Conservation (phyloP, 2,888 invertebrate genomes). For the Eupithecia subfuscata region DNA sequence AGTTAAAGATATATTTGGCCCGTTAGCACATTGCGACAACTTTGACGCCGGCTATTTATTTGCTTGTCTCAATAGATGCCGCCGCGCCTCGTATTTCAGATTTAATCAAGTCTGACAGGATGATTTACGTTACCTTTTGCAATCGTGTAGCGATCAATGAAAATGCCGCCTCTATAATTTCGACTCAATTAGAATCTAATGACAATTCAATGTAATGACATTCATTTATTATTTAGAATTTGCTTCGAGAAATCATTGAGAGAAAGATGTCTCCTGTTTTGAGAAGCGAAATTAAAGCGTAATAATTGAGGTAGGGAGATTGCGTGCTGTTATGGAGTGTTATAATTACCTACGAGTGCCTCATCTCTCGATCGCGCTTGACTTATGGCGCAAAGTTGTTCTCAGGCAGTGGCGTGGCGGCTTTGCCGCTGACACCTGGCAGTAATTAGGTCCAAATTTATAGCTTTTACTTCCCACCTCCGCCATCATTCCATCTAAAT, state of each 20-base stretch:
- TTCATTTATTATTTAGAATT: slow-evolving; percentile 42
- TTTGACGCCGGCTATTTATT: slow-evolving; percentile 76
- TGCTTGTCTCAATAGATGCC: slow-evolving; percentile 74
- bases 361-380: slow-evolving; percentile 68
- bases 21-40: slow-evolving; percentile 77
- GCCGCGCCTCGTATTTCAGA: slow-evolving; percentile 74
- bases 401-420: slow-evolving; percentile 57
- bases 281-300: slow-evolving; percentile 14
- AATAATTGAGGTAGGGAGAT: slow-evolving; percentile 26
- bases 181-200: slow-evolving; percentile 56
- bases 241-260: slow-evolving; percentile 21
- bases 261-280: background rate
- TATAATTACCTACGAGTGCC: slow-evolving; percentile 54
- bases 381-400: slow-evolving; percentile 74
- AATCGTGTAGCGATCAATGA: slow-evolving; percentile 66
- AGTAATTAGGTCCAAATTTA: slow-evolving; percentile 78
- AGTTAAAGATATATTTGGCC: slow-evolving; percentile 74
- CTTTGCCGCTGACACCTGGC: slow-evolving; percentile 76
- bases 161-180: slow-evolving; percentile 57
- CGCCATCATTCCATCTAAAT: slow-evolving; percentile 60
- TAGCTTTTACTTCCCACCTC: slow-evolving; percentile 66
- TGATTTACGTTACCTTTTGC: slow-evolving; percentile 75
- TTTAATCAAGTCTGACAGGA: slow-evolving; percentile 77
- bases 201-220: slow-evolving; percentile 28
- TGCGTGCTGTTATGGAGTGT: slow-evolving; percentile 46